phyloP scores from a whole-genome alignment of 2,113 vertebrate species.

The Muntiacus reevesi region DNA sequence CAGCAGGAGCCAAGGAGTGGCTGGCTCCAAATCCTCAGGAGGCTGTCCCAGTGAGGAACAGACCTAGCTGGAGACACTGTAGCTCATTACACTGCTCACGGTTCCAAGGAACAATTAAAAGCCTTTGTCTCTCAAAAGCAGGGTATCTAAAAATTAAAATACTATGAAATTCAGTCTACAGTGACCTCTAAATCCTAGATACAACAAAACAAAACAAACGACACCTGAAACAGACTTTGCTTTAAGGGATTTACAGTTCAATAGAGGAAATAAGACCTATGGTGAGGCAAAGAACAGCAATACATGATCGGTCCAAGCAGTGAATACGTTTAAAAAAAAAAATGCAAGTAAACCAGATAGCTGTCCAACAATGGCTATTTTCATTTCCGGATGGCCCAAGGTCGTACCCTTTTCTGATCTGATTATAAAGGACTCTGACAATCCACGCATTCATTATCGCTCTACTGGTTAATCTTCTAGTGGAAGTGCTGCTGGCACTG shows the following conservation, averaged over 20 bases:
- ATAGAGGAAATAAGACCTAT: not conserved
- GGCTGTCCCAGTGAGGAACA: too few relatives aligned
- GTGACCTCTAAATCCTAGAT: not conserved
- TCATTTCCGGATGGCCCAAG: not conserved
- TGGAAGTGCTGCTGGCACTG: not conserved
- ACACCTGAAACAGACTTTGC: not conserved
- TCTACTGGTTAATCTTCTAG: not conserved
- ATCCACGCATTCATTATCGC: not conserved
- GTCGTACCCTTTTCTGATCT: not conserved
- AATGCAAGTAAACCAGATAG: not conserved
- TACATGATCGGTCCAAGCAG: not conserved
- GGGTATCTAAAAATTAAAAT: not conserved
- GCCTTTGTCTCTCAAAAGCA: not conserved
- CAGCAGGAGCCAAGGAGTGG: rapidly evolving
- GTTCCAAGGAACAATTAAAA: not conserved
- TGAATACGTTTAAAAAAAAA: not conserved
- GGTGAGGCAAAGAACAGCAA: not conserved
- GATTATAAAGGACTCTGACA: conserved; percentile 29
- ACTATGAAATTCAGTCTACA: not conserved
- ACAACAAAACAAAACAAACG: not conserved
- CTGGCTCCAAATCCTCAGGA: not conserved
- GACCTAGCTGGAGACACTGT: not conserved
- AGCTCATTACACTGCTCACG: not conserved
- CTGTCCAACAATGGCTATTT: not conserved
- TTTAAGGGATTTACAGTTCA: not conserved